Base-by-base conservation (phyloP, 1,140 invertebrate genomes). In the Temnothorax nylanderi region DNA sequence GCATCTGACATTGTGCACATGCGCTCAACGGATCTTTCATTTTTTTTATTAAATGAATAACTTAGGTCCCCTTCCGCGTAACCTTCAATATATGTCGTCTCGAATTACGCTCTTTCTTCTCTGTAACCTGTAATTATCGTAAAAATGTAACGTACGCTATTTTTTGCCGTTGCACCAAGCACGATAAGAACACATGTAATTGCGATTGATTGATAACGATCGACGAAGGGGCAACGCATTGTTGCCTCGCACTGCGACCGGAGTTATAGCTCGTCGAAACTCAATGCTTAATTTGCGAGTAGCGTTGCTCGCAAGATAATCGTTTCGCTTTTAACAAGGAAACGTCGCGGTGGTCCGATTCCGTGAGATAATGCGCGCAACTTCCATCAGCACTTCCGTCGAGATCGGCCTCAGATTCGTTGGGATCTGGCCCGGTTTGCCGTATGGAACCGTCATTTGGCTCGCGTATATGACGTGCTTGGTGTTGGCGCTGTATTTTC, bases 371-470 rank as follows among this genome's bases (percentile, higher is more conserved):
- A 77, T 71, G n/a, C 8, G 18, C 4, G 26, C 16, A 7, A 78
- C 58, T 69, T 72, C 78, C 18, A 84, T 90, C 37, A 87, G 77
- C 10, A 26, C 26, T 10, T 65, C 54, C 10, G 77, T 87, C n/a
- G 72, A 87, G 34, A 18, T 85, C 32, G 82, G 60, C 11, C 64
- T 87, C 1, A 81, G 86, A 21, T 58, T 69, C n/a, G 37, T 87
- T n/a, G 86, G 86, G 8, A 37, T 87, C 41, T 87, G 86, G 86
- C 86, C 86, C 1, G 74, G 26, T 8, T 54, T 81, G 62, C 13
- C 34, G 3, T 67, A 85, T 6, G 86, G 49, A 10, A 69, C 37
- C 18, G 10, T 60, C 16, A 37, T n/a, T 56, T 87, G 81, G 71
- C 18, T 34, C 16, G 7, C 51, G 16, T 34, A 26, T 2, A 87